Conservation (phyloP, 2,888 invertebrate species). For the Drosophila emarginata region DNA sequence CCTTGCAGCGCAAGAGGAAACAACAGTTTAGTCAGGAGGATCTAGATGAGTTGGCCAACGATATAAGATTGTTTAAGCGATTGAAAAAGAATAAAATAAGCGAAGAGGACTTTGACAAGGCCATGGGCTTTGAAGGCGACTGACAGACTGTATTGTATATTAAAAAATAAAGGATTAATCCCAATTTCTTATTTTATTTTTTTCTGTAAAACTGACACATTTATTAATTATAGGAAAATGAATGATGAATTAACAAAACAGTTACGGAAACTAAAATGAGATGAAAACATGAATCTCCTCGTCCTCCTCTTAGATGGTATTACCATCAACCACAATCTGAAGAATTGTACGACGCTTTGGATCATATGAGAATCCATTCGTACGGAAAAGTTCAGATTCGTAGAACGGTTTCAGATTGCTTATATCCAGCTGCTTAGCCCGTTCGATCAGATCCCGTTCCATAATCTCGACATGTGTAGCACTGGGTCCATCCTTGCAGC, state of each 20-base stretch:
- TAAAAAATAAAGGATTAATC: constrained; percentile 5
- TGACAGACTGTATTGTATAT: constrained; percentile 8
- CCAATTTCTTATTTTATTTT: background rate
- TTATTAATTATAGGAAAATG: constrained; percentile 43
- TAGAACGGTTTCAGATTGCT: constrained; percentile 95
- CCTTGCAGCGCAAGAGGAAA: constrained; percentile 83
- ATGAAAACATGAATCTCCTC: constrained; percentile 15
- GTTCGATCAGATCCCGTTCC: constrained; percentile 91
- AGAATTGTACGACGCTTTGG: constrained; percentile 91
- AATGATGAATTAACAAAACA: constrained; percentile 33
- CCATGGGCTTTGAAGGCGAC: constrained; percentile 83
- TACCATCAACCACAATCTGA: constrained; percentile 88
- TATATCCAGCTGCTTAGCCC: constrained; percentile 96
- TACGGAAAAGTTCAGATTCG: constrained; percentile 93
- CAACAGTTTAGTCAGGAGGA: constrained; percentile 88
- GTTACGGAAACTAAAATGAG: constrained; percentile 48
- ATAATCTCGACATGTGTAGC: constrained; percentile 91
- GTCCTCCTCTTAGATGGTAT: constrained; percentile 53
- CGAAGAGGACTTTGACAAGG: constrained; percentile 86
- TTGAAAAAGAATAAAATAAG: constrained; percentile 91
- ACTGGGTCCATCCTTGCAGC: constrained; percentile 86
- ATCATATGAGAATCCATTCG: constrained; percentile 94
- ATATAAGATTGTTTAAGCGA: constrained; percentile 92
- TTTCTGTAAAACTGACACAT: constrained; percentile 33
- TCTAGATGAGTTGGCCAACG: constrained; percentile 89